These are phyloP conservation scores for Saguinus midas DNA, from an alignment of 2,113 vertebrate genomes.

Conservation along the genomic window DNA sequence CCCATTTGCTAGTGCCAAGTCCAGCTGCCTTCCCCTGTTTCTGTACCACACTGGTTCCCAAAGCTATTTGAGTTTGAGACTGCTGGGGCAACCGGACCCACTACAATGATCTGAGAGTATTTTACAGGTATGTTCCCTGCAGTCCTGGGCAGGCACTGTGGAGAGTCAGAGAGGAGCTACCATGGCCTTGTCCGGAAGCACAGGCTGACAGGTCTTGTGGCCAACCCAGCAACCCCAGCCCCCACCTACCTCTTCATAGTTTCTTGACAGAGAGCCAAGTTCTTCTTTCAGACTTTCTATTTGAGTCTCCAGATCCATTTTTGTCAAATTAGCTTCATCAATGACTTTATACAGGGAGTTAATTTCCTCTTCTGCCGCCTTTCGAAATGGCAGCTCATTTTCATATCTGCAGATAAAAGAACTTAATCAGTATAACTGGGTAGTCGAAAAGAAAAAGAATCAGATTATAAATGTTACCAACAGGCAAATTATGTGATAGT, in stretches of 20 bases:
- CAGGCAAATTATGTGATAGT: slow-evolving; percentile 44
- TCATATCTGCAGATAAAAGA: slow-evolving; percentile 86
- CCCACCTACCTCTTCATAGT: slow-evolving; percentile 91
- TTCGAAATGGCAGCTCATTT: slow-evolving; percentile 93
- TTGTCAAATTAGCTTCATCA: slow-evolving; percentile 91
- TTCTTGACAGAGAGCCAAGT: slow-evolving; percentile 86
- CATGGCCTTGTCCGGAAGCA: fast-evolving
- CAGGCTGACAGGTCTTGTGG: neutral
- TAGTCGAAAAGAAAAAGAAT: neutral
- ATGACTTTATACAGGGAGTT: slow-evolving; percentile 93
- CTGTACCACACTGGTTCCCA: neutral
- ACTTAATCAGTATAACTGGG: slow-evolving; percentile 39
- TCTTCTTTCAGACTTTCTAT: slow-evolving; percentile 93
- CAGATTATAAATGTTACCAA: neutral
- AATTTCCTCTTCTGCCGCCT: slow-evolving; percentile 94
- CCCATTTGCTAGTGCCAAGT: neutral
- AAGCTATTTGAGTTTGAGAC: neutral
- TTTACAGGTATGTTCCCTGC: neutral
- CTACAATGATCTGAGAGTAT: neutral
- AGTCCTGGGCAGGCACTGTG: neutral
- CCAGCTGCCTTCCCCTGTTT: neutral
- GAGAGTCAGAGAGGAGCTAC: neutral
- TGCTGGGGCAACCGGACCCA: neutral
- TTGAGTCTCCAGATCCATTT: slow-evolving; percentile 91
- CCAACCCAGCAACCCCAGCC: neutral